A percentile compares a stretch with the other conserved stretches of the same genome.
Conservation (phyloP, 2,113 vertebrate genomes). For the Bagarius yarrelli region DNA sequence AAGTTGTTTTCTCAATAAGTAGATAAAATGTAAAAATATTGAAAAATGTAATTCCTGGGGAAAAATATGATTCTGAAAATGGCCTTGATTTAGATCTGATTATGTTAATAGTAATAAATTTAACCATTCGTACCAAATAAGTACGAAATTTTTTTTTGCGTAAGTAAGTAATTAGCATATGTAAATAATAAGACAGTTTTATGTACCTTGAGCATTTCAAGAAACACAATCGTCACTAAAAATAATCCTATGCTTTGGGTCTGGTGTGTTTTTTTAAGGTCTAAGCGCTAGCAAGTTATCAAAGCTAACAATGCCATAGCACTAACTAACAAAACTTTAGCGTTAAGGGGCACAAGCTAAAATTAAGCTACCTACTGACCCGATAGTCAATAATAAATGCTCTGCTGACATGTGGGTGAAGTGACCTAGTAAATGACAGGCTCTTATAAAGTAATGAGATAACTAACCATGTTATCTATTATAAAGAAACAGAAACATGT, state of each 20-base stretch:
- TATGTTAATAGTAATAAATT: background rate
- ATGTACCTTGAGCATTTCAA: background rate
- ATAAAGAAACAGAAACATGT: background rate
- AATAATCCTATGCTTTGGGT: background rate
- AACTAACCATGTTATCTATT: background rate
- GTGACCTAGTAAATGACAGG: background rate
- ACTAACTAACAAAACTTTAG: background rate
- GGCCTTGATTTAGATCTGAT: no score
- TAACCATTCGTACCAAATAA: background rate
- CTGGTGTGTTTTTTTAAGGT: background rate
- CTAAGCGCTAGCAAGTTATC: background rate
- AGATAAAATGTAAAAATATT: background rate
- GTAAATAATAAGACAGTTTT: no score
- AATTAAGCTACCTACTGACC: background rate
- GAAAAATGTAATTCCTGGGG: background rate
- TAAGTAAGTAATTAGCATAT: no score
- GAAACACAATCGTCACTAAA: background rate
- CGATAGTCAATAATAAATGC: background rate
- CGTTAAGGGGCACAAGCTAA: background rate
- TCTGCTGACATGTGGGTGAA: background rate
- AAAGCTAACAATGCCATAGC: background rate
- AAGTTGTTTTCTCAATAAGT: background rate
- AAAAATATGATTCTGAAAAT: background rate
- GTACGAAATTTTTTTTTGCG: no score
- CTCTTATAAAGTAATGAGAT: background rate